Evolutionary conservation across 2,888 invertebrate genomes (phyloP), one percentile per base, ranked within the genome.

Genomic region (Willowsia nigromaculata): DNA sequence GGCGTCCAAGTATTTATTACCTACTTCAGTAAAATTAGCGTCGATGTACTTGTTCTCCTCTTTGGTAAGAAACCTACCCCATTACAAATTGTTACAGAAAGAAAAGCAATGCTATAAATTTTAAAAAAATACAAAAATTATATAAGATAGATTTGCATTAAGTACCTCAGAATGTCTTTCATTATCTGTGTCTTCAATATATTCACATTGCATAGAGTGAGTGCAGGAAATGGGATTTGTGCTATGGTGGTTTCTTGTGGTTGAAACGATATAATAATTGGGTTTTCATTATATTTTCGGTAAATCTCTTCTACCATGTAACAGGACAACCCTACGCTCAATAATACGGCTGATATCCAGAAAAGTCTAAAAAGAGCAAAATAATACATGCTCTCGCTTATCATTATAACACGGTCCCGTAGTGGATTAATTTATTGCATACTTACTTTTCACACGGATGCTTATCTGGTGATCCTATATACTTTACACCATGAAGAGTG

Each of bases 121-220:
- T n/a, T n/a, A n/a, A n/a, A n/a, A n/a, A n/a, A n/a, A n/a, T n/a
- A n/a, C n/a, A n/a, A n/a, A n/a, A n/a, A n/a, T n/a, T n/a, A n/a
- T n/a, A n/a, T n/a, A n/a, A n/a, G n/a, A n/a, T n/a, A n/a, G n/a
- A n/a, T n/a, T n/a, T n/a, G n/a, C n/a, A n/a, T n/a, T n/a, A n/a
- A 6, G 65, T 90, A 89, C 84, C 33, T 30, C 4, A 89, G 33
- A 68, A 90, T 82, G 11, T 84, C 59, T 13, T 62, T 11, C 9
- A 91, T 37, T 15, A 56, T 5, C 4, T 40, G 27, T 68, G 15
- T 78, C 27, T 95, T 96, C 92, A 96, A 95, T 5, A 88, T 74
- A 93, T 97, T 97, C 94, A 97, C 96, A 93, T 97, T 97, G 93
- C 97, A 97, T 90, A 97, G 95, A 0, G 97, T 97, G 0, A 97